Evolutionary conservation across 2,113 vertebrate genomes (phyloP), one percentile per base, ranked within the genome.

Genomic region (Takifugu bimaculatus): DNA sequence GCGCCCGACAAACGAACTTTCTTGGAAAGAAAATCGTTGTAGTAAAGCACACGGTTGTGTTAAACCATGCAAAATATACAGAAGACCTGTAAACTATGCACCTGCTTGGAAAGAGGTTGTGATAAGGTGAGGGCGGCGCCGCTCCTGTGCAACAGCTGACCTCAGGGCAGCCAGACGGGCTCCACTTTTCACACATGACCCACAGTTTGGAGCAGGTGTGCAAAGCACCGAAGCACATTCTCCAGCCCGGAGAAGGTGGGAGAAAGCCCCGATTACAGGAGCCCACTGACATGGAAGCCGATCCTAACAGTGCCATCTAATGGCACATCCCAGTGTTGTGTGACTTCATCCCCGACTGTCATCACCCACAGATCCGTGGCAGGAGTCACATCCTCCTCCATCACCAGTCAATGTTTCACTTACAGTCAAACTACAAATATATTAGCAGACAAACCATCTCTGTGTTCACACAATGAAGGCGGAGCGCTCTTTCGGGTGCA

Each of bases 181-280:
- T 66, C 72, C 32, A 66, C 51, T 78, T 78, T 75, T 77, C 69
- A 78, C 82, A 79, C 63, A 54, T 50, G 61, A 10, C 35, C 61
- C 47, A 49, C 65, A 82, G 57, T 26, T n/a, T 3, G 5, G 35
- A 2, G 57, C 32, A 76, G 74, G 74, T 77, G 61, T 43, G 5
- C 58, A 29, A 0, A 69, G 51, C 28, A n/a, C 15, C 0, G 9
- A 57, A 50, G 32, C 20, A 20, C 20, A 20, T 20, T 20, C 20
- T 20, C 20, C 20, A 20, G 20, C 20, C 20, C 20, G 20, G 20
- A 20, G 20, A 20, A 20, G 20, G 20, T 20, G 20, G 20, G 20
- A 20, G 20, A 20, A 20, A 20, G 20, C 20, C 20, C 20, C 20
- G 20, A 20, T 20, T 20, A 20, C 20, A 20, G 20, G 20, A 20